These are phyloP conservation scores for Cervus canadensis DNA, from an alignment of 2,113 vertebrate species.

Conservation along the genomic window DNA sequence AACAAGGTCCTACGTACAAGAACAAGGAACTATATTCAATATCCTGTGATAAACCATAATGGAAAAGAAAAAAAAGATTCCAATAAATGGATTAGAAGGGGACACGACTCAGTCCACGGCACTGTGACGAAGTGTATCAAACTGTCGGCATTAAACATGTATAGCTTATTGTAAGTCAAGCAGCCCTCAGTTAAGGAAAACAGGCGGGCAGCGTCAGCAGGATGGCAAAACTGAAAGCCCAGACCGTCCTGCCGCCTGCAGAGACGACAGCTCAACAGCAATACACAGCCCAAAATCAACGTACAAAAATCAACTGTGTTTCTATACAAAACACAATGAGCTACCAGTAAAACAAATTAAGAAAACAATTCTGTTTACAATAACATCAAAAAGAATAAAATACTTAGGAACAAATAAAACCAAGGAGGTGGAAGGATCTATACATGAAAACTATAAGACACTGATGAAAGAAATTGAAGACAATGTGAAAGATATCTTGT, in stretches of 20 bases:
- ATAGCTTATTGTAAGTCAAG: background rate
- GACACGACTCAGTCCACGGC: background rate
- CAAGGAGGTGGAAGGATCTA: no score
- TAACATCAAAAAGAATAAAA: no score
- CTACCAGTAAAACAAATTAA: no score
- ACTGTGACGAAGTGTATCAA: no score
- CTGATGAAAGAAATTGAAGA: no score
- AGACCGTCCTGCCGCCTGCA: background rate
- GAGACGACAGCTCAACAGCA: background rate
- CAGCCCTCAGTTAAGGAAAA: background rate
- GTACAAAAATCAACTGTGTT: no score
- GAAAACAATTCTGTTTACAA: no score
- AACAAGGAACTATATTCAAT: background rate
- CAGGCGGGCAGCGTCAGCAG: background rate
- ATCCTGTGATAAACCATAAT: background rate
- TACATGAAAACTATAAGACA: no score
- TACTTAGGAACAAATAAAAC: no score
- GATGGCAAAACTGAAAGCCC: background rate
- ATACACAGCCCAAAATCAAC: background rate
- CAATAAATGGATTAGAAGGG: background rate
- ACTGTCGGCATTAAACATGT: accelerated
- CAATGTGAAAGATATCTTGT: no score
- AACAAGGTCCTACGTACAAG: background rate
- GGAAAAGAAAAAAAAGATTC: background rate
- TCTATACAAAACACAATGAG: no score